Evolutionary conservation across 2,113 vertebrate species (phyloP), one percentile per base, ranked within the genome.

Genomic region (Amia ocellicauda): DNA sequence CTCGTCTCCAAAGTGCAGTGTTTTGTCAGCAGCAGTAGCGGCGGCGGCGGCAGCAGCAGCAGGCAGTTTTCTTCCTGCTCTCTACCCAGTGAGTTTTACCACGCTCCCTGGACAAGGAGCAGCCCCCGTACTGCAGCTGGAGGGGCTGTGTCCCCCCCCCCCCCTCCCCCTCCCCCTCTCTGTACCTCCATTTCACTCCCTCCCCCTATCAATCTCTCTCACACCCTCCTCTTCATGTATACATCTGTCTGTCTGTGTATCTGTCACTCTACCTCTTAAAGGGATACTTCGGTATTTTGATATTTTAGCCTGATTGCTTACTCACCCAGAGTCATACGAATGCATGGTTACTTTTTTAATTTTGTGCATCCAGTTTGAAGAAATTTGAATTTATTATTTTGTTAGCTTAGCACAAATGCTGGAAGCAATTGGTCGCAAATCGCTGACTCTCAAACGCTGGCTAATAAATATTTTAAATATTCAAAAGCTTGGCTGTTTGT

Each of bases 41-140:
- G 77, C 31, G 79, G 77, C 81, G 58, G 49, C 49, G 49, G 49
- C 69, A 72, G 75, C 83, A 71, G 76, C 83, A 83, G 74, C 78
- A 72, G 75, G 83, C 85, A 74, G 75, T 78, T 82, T 3, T 3
- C n/a, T 4, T 14, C 13, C 43, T 3, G 8, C 76, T 68, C 72
- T 29, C 27, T n/a, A 9, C 64, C 43, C 41, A 64, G 70, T 77
- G 81, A 80, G 80, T 74, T 77, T 77, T 78, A 83, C 74, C 82
- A 81, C n/a, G 41, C 80, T 76, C 78, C 86, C 78, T 74, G 4
- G 13, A 14, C 43, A 13, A 16, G 43, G 43, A 4, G n/a, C 76
- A 79, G 72, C 68, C 31, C 69, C 58, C n/a, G n/a, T n/a, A n/a
- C n/a, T 78, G 69, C 62, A 69, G 24, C 58, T 50, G 71, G 47